Conservation (phyloP, 2,797 vertebrate genomes). For the Rhodeus uyekii region DNA sequence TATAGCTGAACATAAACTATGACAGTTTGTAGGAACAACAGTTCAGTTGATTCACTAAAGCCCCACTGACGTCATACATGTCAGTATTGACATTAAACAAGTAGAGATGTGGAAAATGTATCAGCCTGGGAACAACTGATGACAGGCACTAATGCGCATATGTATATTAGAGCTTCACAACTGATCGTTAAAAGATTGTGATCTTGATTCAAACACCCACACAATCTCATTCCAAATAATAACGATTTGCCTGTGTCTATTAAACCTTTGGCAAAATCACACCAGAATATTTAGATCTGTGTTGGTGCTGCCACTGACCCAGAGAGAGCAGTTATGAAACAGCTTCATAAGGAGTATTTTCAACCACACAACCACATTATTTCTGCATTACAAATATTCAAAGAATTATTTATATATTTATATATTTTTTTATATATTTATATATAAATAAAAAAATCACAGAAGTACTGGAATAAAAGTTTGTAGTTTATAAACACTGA, state of each 20-base stretch:
- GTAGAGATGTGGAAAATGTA: neutral
- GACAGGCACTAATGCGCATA: neutral
- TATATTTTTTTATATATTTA: too few relatives aligned
- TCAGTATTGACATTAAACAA: neutral
- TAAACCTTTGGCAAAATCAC: neutral
- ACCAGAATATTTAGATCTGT: neutral
- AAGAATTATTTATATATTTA: too few relatives aligned
- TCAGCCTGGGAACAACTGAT: neutral
- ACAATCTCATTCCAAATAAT: neutral
- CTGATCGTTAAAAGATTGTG: neutral
- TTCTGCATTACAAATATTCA: neutral
- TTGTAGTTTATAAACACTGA: too few relatives aligned
- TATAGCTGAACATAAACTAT: neutral
- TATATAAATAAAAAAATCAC: too few relatives aligned
- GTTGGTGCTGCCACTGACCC: neutral
- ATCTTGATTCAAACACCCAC: neutral
- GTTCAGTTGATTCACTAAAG: neutral
- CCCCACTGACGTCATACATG: neutral
- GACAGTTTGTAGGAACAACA: constrained; percentile 22
- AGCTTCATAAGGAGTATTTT: neutral
- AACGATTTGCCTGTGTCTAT: neutral
- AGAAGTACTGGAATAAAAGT: neutral
- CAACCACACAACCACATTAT: neutral
- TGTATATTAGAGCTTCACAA: neutral
- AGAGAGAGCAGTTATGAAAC: neutral